Conservation (phyloP, 2,888 invertebrate genomes). For the Melieria crassipennis region DNA sequence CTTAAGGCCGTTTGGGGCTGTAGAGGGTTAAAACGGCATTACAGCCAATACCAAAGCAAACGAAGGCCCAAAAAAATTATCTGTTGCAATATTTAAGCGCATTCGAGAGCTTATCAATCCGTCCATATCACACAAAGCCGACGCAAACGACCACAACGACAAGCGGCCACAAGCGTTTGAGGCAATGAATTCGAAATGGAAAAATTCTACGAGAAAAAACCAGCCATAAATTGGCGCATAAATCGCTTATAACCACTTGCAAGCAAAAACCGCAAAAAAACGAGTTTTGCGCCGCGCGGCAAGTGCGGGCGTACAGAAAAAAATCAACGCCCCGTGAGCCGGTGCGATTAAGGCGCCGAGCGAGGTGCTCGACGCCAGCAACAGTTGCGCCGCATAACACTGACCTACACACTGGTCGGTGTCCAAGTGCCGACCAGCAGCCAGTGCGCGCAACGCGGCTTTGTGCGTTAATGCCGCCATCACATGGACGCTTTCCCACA, state of each 20-base stretch:
- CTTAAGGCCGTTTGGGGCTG: no score
- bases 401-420: conserved; percentile 24
- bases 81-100: no score
- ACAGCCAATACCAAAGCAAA: no score
- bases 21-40: no score
- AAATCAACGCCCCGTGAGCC: neutral
- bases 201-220: conserved; percentile 17
- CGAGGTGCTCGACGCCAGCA: conserved; percentile 9
- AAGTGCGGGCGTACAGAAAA: conserved; percentile 19
- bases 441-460: neutral
- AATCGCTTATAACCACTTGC: conserved; percentile 26
- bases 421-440: conserved; percentile 2
- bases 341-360: neutral
- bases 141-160: no score
- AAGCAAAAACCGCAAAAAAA: neutral
- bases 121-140: conserved; percentile 27
- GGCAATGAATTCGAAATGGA: conserved; percentile 12
- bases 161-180: neutral
- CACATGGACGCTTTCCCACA: conserved; percentile 14
- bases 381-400: conserved; percentile 29
- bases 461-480: conserved; percentile 16
- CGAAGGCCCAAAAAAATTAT: no score
- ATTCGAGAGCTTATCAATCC: conserved; percentile 15
- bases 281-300: neutral
- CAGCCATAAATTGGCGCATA: conserved; percentile 34